These are phyloP conservation scores for Cactoblastis cactorum DNA, from an alignment of 2,888 invertebrate species.

Conservation along the genomic window DNA sequence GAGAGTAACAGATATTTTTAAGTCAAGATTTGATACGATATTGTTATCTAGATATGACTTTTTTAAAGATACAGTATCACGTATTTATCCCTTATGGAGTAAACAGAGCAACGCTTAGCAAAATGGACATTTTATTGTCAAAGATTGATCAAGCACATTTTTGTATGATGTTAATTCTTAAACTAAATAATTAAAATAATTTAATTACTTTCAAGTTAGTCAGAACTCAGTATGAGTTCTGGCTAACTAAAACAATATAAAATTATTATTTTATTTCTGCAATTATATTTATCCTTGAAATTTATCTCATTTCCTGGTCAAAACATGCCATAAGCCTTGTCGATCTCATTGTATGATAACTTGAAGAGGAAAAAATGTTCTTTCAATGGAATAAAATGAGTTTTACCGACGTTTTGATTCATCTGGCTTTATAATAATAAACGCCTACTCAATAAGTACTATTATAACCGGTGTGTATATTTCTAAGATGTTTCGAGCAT, in stretches of 20 bases:
- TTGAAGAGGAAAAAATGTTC: background rate
- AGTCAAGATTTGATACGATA: background rate
- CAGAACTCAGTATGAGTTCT: no score
- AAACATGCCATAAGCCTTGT: background rate
- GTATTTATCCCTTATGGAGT: background rate
- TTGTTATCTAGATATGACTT: background rate
- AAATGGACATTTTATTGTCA: no score
- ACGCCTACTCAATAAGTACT: constrained; percentile 17
- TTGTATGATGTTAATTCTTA: no score
- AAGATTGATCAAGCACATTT: no score
- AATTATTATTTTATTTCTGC: no score
- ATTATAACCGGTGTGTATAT: constrained; percentile 37
- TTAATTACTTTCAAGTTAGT: background rate
- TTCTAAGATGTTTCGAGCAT: constrained; percentile 23
- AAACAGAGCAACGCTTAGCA: background rate
- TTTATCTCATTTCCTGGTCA: background rate
- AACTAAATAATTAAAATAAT: no score
- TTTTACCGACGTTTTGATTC: constrained; percentile 6
- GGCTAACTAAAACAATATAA: no score
- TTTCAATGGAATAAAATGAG: constrained; percentile 1
- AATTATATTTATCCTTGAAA: background rate
- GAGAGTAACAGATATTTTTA: background rate
- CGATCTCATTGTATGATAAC: background rate
- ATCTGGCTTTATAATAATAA: background rate
- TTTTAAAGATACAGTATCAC: no score